Percentiles rank a stretch among this genome's conserved stretches.
phyloP scores from a whole-genome alignment of 30 jellyfish, hydroid and myxozoan species.

The Cassiopea xamachana region DNA sequence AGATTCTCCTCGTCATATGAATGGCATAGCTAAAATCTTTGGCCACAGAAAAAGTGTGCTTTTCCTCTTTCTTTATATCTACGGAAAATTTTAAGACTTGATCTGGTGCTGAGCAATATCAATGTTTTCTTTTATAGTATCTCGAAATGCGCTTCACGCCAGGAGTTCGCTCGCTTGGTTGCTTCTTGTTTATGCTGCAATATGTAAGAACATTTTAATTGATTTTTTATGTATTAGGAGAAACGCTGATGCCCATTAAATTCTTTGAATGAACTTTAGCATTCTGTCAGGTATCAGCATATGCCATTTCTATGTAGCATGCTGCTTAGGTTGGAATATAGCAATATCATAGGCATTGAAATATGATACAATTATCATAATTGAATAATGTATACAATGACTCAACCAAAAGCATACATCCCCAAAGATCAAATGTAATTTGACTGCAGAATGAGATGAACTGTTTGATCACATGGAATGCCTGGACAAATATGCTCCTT shows the following conservation, averaged over 20 bases:
- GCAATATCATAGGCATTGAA: no score
- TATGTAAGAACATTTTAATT: conserved; percentile 66
- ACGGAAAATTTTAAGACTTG: no score
- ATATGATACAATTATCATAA: background rate
- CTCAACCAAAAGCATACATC: background rate
- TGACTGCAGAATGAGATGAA: background rate
- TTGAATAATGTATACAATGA: background rate
- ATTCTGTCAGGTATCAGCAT: no score
- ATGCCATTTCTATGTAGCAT: no score
- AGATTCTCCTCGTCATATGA: no score
- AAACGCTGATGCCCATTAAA: no score
- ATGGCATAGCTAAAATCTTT: no score
- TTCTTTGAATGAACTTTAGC: no score
- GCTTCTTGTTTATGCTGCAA: conserved; percentile 79
- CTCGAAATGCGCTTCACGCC: conserved; percentile 84
- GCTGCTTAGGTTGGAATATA: no score
- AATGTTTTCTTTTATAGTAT: conserved; percentile 57
- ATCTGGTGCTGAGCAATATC: background rate
- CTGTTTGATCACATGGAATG: background rate
- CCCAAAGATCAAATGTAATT: background rate
- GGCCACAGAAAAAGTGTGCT: no score
- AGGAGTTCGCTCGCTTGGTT: conserved; percentile 82
- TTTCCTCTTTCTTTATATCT: no score
- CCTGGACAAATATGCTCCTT: conserved; percentile 1
- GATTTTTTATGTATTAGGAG: background rate